These are phyloP conservation scores for Pristionchus mayeri DNA, from an alignment of 2,888 invertebrate genomes.

Conservation along the genomic window DNA sequence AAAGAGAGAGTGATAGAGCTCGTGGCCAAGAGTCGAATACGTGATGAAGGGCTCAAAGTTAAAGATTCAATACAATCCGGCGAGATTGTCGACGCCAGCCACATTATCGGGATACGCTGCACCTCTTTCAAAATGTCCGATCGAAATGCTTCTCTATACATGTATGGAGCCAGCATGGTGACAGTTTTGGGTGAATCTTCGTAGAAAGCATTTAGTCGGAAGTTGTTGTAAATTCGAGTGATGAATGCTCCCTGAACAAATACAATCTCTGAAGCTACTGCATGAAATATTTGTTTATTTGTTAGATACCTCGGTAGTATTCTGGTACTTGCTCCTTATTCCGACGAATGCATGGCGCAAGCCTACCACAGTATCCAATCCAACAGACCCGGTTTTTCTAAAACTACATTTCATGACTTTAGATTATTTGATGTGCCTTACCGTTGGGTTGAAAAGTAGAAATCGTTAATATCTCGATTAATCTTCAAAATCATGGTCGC, in stretches of 20 bases:
- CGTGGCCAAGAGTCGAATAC: neutral
- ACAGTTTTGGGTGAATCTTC: neutral
- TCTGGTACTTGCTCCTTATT: too few relatives aligned
- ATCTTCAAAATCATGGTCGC: neutral
- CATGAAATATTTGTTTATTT: too few relatives aligned
- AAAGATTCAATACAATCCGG: too few relatives aligned
- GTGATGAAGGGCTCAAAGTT: too few relatives aligned
- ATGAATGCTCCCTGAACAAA: too few relatives aligned
- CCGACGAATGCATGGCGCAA: neutral
- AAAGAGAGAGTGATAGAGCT: neutral
- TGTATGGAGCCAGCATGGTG: neutral
- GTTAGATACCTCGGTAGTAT: too few relatives aligned
- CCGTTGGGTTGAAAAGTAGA: neutral
- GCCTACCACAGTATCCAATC: neutral
- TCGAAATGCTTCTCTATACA: neutral
- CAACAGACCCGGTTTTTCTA: neutral
- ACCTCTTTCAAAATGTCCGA: constrained; percentile 30
- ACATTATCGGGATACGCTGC: too few relatives aligned
- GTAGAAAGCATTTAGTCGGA: neutral
- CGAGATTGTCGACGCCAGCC: neutral
- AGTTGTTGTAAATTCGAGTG: neutral
- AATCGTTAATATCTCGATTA: neutral
- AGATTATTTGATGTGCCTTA: neutral
- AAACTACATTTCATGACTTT: neutral
- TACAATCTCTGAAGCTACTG: too few relatives aligned